Evolutionary conservation across 1,140 invertebrate species (phyloP).

Genomic region (Drosophila melanica): DNA sequence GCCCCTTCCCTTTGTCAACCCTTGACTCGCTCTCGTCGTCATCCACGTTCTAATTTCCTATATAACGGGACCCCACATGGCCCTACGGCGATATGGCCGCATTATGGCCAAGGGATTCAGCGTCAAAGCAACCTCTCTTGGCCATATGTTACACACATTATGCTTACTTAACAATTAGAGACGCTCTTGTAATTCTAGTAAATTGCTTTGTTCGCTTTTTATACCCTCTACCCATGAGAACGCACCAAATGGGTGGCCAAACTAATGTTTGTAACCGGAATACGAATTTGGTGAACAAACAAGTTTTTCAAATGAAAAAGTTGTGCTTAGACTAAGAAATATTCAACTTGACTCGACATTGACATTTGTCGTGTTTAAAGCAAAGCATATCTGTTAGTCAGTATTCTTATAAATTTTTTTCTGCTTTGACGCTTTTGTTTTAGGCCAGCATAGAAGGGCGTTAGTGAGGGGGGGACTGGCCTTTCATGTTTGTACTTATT

Average conservation of each 20-base stretch:
- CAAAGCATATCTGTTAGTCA: not conserved
- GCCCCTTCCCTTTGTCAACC: not conserved
- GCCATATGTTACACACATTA: constrained; percentile 79
- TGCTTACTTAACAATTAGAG: constrained; percentile 82
- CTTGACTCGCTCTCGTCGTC: constrained; percentile 39
- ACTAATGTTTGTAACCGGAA: not conserved
- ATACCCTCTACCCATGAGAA: constrained; percentile 10
- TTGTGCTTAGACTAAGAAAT: too few relatives aligned
- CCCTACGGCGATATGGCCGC: not conserved
- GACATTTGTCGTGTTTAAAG: too few relatives aligned
- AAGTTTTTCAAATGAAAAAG: too few relatives aligned
- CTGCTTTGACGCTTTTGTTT: constrained; percentile 28
- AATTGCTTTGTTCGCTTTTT: constrained; percentile 72
- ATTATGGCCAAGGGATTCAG: constrained; percentile 21
- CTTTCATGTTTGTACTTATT: constrained; percentile 53
- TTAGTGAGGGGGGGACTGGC: constrained; percentile 24
- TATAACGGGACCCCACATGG: constrained; percentile 18
- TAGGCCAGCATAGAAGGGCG: constrained; percentile 9
- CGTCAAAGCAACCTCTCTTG: constrained; percentile 54
- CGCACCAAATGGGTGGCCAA: not conserved
- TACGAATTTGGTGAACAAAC: not conserved
- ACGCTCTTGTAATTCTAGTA: constrained; percentile 78
- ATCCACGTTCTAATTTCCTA: constrained; percentile 51
- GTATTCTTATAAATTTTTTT: not conserved
- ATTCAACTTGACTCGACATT: too few relatives aligned